These are phyloP conservation scores for Elmis aenea DNA, from an alignment of 2,888 invertebrate species.

Conservation along the genomic window DNA sequence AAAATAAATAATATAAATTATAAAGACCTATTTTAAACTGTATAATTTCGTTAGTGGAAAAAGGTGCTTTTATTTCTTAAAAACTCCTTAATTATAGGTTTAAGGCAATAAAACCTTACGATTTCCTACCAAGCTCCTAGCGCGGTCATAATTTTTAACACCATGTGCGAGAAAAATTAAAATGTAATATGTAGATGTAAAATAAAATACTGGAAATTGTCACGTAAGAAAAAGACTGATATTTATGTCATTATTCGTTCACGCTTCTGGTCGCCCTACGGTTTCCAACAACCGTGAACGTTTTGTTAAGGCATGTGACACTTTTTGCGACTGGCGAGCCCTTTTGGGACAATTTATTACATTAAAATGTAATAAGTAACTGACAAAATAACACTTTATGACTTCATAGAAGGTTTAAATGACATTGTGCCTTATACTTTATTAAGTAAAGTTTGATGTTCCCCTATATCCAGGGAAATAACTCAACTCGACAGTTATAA, in stretches of 20 bases:
- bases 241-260: constrained; percentile 20
- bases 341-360: constrained; percentile 18
- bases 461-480: no score
- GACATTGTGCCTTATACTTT: no score
- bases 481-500: no score
- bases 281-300: constrained; percentile 21
- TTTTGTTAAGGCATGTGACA: constrained; percentile 19
- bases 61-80: constrained; percentile 11
- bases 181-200: constrained; percentile 18
- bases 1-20: no score
- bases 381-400: constrained; percentile 20
- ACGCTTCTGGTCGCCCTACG: constrained; percentile 18
- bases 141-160: constrained; percentile 17
- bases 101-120: constrained; percentile 17
- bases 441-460: no score
- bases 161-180: constrained; percentile 22
- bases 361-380: constrained; percentile 18
- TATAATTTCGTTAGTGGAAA: no score
- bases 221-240: constrained; percentile 18
- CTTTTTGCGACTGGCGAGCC: constrained; percentile 16
- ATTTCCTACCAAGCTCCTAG: constrained; percentile 19
- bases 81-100: constrained; percentile 14
- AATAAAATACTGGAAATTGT: constrained; percentile 21
- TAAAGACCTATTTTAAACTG: no score
- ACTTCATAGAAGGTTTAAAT: constrained; percentile 14